Conservation (phyloP, 2,888 invertebrate species). For the Tipula lateralis region DNA sequence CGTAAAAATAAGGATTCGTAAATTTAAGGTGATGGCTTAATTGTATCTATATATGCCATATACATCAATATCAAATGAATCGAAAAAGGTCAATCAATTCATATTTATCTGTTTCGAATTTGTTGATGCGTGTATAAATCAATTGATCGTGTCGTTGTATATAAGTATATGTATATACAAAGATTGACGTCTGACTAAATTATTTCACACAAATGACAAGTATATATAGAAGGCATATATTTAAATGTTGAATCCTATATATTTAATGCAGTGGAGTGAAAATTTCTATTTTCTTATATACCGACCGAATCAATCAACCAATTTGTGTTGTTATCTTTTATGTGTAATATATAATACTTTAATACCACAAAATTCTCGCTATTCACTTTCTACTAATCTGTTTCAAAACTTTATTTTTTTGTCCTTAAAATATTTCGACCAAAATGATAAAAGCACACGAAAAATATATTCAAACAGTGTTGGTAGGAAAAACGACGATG, state of each 20-base stretch:
- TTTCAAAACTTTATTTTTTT: neutral
- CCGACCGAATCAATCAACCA: neutral
- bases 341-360: neutral
- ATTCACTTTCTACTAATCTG: neutral
- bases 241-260: neutral
- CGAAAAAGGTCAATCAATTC: conserved; percentile 11
- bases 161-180: no score
- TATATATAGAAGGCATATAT: no score
- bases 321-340: neutral
- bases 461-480: neutral
- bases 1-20: conserved; percentile 24
- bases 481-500: neutral
- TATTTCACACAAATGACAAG: neutral
- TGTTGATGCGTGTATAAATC: neutral
- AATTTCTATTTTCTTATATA: neutral
- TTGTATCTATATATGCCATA: neutral
- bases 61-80: neutral
- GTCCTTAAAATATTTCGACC: neutral
- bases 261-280: neutral
- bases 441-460: neutral
- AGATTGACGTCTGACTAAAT: neutral
- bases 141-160: neutral
- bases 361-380: neutral
- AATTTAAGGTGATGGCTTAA: conserved; percentile 24
- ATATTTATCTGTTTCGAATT: neutral